A percentile compares a stretch with the other conserved stretches of the same genome.
Evolutionary conservation across 2,113 vertebrate species (phyloP).

Genomic region (Eulemur rufifrons): DNA sequence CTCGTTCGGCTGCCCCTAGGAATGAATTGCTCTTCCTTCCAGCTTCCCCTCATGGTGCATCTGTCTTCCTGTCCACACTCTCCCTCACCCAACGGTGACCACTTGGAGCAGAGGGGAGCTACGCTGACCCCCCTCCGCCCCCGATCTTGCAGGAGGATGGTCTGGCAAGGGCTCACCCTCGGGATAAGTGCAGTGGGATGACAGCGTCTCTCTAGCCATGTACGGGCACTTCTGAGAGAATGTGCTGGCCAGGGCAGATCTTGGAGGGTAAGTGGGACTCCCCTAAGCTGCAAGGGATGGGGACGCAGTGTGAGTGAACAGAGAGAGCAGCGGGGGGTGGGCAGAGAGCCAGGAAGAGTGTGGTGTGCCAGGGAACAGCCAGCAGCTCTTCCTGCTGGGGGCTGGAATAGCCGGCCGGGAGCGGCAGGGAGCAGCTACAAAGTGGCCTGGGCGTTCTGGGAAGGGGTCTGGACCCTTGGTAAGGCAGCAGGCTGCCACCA

Average conservation of each 20-base stretch:
- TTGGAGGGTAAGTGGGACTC: too few species aligned
- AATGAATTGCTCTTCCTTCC: not conserved
- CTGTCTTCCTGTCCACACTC: not conserved
- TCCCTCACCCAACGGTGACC: too few species aligned
- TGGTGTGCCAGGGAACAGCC: not conserved
- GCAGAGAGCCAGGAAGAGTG: rapidly evolving
- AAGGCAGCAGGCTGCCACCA: not conserved
- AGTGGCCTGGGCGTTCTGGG: too few species aligned
- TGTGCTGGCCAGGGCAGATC: not conserved
- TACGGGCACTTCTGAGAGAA: not conserved
- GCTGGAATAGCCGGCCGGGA: not conserved
- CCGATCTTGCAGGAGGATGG: rapidly evolving
- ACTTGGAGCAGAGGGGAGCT: rapidly evolving
- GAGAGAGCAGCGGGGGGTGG: rapidly evolving
- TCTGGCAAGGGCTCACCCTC: not conserved
- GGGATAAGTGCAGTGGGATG: not conserved
- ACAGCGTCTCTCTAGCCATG: not conserved
- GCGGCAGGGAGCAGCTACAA: not conserved
- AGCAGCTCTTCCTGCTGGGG: not conserved
- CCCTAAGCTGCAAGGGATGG: not conserved
- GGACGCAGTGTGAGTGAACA: rapidly evolving
- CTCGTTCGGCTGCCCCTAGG: rapidly evolving
- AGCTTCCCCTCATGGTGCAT: not conserved
- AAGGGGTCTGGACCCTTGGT: too few species aligned
- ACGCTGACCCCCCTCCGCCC: not conserved